Conservation (phyloP, 1,140 invertebrate species). For the Chrysomallon squamiferum region DNA sequence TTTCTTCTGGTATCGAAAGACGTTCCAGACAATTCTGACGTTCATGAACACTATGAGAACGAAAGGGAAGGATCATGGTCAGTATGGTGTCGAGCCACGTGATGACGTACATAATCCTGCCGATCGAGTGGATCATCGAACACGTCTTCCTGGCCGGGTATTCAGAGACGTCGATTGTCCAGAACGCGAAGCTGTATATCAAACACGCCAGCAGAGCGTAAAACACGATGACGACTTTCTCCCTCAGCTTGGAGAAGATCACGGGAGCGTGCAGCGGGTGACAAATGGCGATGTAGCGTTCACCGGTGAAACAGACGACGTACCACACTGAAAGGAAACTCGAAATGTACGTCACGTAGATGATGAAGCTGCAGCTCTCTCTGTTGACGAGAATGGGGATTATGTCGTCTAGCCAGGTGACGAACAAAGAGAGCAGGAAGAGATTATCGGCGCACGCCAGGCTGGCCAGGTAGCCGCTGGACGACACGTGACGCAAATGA, state of each 20-base stretch:
- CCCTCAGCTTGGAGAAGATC: slow-evolving; percentile 44
- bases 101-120: slow-evolving; percentile 64
- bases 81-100: slow-evolving; percentile 68
- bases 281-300: slow-evolving; percentile 57
- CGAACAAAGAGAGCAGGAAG: slow-evolving; percentile 64
- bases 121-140: slow-evolving; percentile 6
- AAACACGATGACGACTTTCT: slow-evolving; percentile 20
- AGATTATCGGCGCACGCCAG: slow-evolving; percentile 67
- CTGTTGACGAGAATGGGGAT: slow-evolving; percentile 52
- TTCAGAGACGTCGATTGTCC: slow-evolving; percentile 15
- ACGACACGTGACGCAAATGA: slow-evolving; percentile 56
- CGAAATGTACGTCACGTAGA: slow-evolving; percentile 47
- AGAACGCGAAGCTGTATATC: slow-evolving; percentile 37
- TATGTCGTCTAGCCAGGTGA: slow-evolving; percentile 69
- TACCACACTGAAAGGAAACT: slow-evolving; percentile 59
- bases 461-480: slow-evolving; percentile 69
- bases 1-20: slow-evolving; percentile 18
- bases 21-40: slow-evolving; percentile 18
- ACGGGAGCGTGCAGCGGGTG: slow-evolving; percentile 50
- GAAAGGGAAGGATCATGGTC: slow-evolving; percentile 67
- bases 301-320: slow-evolving; percentile 57
- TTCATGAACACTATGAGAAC: slow-evolving; percentile 69
- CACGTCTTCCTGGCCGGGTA: slow-evolving; percentile 12
- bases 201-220: slow-evolving; percentile 30
- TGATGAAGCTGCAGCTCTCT: slow-evolving; percentile 41